A percentile compares a stretch with the other conserved stretches of the same genome.
Evolutionary conservation across 1,140 invertebrate species (phyloP).

Genomic region (Neodiprion pinetum): DNA sequence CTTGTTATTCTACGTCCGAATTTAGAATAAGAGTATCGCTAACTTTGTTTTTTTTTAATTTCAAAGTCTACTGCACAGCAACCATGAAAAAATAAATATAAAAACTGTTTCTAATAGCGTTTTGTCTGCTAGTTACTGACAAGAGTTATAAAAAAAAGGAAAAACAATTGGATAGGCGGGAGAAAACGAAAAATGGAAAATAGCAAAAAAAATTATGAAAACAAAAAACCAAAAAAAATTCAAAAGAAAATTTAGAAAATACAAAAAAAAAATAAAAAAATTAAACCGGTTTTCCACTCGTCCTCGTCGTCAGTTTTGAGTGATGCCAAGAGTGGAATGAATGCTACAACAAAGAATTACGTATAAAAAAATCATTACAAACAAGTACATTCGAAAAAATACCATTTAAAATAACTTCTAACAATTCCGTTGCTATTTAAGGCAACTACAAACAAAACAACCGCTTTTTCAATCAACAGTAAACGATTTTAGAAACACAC

Average conservation of each 20-base stretch:
- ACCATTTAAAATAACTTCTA: neutral
- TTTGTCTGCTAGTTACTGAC: no score
- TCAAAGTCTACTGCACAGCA: no score
- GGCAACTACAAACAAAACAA: neutral
- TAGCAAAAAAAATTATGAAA: no score
- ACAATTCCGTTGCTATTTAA: neutral
- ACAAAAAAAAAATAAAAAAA: neutral
- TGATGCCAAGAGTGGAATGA: constrained; percentile 18
- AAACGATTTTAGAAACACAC: neutral
- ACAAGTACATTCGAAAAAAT: neutral
- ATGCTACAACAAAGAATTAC: neutral
- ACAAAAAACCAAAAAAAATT: constrained; percentile 9
- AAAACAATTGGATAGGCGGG: no score
- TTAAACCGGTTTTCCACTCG: constrained; percentile 15
- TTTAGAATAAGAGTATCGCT: no score
- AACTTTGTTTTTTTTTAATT: no score
- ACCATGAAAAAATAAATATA: no score
- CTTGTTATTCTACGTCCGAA: constrained; percentile 12
- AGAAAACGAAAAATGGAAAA: no score
- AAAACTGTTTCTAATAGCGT: no score
- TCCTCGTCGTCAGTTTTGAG: constrained; percentile 21
- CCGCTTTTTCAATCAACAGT: neutral
- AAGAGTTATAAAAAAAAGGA: no score
- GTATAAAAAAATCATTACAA: neutral
- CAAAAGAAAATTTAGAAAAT: neutral